Evolutionary conservation across 2,888 invertebrate genomes (phyloP).

Genomic region (Tiphia femorata): DNA sequence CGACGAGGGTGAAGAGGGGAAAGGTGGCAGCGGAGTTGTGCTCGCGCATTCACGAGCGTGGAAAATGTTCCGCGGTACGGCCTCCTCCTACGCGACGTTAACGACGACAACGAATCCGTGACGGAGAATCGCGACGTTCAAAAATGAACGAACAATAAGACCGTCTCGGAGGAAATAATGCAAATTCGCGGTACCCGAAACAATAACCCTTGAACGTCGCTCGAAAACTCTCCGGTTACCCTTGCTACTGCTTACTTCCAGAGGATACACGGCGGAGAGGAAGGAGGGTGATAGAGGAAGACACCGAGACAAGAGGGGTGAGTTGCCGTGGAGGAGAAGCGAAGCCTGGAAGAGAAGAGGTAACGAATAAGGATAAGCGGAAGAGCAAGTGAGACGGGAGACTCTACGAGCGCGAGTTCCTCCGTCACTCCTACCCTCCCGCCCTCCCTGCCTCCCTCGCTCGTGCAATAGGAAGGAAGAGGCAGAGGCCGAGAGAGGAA

Average conservation of each 20-base stretch:
- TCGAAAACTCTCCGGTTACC: conserved; percentile 43
- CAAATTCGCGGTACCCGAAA: conserved; percentile 48
- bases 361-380: background rate
- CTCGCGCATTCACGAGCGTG: background rate
- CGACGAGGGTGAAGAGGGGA: too few species aligned
- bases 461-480: too few species aligned
- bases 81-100: conserved; percentile 22
- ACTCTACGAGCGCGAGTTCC: too few species aligned
- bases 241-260: conserved; percentile 20
- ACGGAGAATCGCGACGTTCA: conserved; percentile 42
- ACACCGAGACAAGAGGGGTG: background rate
- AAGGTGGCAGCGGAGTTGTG: too few species aligned
- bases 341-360: background rate
- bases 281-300: background rate
- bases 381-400: background rate
- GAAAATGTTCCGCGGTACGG: too few species aligned
- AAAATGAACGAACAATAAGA: conserved; percentile 44
- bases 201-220: conserved; percentile 48
- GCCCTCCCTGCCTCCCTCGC: too few species aligned
- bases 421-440: too few species aligned
- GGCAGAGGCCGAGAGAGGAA: too few species aligned
- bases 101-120: conserved; percentile 36
- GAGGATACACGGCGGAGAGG: background rate
- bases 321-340: too few species aligned
- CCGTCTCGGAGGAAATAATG: conserved; percentile 44